phyloP scores from a whole-genome alignment of 2,113 vertebrate species.

The Gambusia affinis region DNA sequence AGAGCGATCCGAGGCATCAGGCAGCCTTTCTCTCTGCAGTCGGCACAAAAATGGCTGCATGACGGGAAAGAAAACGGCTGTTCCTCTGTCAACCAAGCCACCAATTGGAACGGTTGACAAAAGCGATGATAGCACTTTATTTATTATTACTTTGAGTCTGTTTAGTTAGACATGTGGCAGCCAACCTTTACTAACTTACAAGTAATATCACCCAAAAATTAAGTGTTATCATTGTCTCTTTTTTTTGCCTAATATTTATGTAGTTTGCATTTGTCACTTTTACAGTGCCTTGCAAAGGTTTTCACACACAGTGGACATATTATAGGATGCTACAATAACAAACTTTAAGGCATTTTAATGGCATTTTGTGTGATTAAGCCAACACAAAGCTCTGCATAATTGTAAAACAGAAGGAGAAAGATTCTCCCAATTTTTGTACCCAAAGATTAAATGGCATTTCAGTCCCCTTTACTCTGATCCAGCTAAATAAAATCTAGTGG shows the following conservation, averaged over 20 bases:
- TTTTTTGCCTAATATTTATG: slow-evolving; percentile 38
- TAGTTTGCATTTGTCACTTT: slow-evolving; percentile 64
- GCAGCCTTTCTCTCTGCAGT: slow-evolving; percentile 50
- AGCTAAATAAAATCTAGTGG: background rate
- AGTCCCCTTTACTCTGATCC: no score
- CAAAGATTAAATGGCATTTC: background rate
- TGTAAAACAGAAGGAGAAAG: background rate
- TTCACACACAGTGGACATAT: background rate
- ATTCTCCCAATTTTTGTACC: background rate
- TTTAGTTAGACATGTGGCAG: background rate
- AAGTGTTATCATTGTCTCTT: slow-evolving; percentile 58
- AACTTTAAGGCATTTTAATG: background rate
- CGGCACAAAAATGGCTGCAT: background rate
- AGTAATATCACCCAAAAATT: slow-evolving; percentile 12
- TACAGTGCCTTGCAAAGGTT: slow-evolving; percentile 7
- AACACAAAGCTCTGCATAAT: background rate
- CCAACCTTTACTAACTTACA: background rate
- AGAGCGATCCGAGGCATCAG: slow-evolving; percentile 30
- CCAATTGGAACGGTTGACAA: background rate
- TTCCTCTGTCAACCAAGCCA: background rate
- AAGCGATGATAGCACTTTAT: slow-evolving; percentile 66
- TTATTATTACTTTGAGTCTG: slow-evolving; percentile 34
- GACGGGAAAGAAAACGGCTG: slow-evolving; percentile 42
- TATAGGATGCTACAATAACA: background rate
- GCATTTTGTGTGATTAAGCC: background rate